Conservation (phyloP, 2,888 invertebrate species). For the Siphlonurus alternatus region DNA sequence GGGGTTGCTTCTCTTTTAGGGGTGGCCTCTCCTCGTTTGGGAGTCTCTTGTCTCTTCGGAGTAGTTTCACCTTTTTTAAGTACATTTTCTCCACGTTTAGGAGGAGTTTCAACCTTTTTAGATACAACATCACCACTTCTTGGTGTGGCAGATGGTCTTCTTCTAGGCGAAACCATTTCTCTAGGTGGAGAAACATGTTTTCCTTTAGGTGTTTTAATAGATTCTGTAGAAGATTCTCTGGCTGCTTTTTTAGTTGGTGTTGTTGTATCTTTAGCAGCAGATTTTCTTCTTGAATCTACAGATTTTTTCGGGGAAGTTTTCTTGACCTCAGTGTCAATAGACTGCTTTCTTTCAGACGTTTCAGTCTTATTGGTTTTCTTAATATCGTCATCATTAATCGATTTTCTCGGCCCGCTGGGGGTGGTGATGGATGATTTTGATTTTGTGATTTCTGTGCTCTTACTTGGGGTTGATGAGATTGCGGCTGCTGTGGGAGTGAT, state of each 20-base stretch:
- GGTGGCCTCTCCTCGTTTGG: not conserved
- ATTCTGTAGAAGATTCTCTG: not conserved
- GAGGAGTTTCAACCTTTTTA: not conserved
- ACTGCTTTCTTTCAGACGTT: not conserved
- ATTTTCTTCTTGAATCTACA: constrained; percentile 11
- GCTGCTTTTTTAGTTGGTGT: constrained; percentile 4
- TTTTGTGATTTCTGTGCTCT: constrained; percentile 18
- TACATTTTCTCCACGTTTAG: not conserved
- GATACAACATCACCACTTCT: not conserved
- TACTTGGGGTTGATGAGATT: constrained; percentile 15
- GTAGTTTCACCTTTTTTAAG: not conserved
- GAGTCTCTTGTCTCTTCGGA: not conserved
- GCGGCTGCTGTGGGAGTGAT: not conserved
- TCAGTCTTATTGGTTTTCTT: not conserved
- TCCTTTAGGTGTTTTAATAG: not conserved
- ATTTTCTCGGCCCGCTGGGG: constrained; percentile 26
- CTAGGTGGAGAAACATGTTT: not conserved
- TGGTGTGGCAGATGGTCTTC: not conserved
- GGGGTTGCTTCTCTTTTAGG: not conserved
- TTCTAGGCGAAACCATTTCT: constrained; percentile 1
- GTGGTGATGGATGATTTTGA: constrained; percentile 14
- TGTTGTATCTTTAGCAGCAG: not conserved
- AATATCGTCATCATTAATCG: constrained; percentile 17
- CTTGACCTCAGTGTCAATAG: constrained; percentile 26
- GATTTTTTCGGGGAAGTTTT: constrained; percentile 22